Conservation (phyloP, 2,113 vertebrate genomes). For the Hippocampus mohnikei region DNA sequence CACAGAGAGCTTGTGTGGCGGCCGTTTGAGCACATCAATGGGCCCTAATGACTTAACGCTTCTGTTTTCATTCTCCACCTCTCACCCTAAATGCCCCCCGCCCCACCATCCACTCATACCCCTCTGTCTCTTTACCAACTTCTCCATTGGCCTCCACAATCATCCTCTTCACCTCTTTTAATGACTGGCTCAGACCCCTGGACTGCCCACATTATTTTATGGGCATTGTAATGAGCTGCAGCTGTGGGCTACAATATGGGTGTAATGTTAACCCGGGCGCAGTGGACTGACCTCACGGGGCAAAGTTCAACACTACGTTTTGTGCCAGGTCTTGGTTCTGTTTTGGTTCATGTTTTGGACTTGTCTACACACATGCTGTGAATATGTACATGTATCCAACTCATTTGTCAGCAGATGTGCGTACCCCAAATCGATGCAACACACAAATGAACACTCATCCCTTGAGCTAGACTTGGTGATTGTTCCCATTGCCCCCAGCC, state of each 20-base stretch:
- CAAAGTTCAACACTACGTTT: conserved; percentile 84
- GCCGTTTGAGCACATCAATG: conserved; percentile 73
- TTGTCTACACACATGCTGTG: conserved; percentile 22
- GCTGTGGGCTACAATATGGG: conserved; percentile 84
- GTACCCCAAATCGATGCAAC: not conserved
- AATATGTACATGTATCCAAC: not conserved
- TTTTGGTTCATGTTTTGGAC: conserved; percentile 65
- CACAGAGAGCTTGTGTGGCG: conserved; percentile 70
- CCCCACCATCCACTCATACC: conserved; percentile 44
- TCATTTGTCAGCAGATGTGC: not conserved
- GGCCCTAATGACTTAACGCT: conserved; percentile 77
- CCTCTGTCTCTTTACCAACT: conserved; percentile 56
- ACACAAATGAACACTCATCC: conserved; percentile 19
- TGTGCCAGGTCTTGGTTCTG: conserved; percentile 65
- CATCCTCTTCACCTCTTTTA: conserved; percentile 33
- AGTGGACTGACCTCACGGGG: conserved; percentile 77
- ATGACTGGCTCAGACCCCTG: conserved; percentile 60
- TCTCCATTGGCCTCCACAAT: conserved; percentile 7
- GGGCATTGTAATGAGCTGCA: conserved; percentile 82
- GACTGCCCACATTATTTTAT: conserved; percentile 60
- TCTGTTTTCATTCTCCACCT: conserved; percentile 75
- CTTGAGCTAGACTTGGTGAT: conserved; percentile 69
- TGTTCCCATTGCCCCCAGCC: conserved; percentile 57
- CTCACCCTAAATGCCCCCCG: conserved; percentile 46
- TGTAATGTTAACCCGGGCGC: conserved; percentile 79